Conservation (phyloP, 2,797 vertebrate genomes). For the Prunella strophiata region DNA sequence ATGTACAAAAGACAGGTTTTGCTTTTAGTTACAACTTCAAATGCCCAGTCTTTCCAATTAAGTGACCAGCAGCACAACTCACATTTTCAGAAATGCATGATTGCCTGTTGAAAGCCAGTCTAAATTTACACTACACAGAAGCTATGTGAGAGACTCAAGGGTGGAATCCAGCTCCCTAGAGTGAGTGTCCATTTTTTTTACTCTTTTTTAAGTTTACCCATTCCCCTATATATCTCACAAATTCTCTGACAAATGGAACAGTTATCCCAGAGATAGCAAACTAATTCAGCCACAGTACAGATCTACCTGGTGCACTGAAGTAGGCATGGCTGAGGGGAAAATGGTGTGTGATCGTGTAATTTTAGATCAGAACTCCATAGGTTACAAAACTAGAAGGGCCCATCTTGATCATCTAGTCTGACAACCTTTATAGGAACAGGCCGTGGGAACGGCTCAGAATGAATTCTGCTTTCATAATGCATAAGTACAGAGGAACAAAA, state of each 20-base stretch:
- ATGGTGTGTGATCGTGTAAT: neutral
- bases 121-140: neutral
- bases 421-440: slow-evolving; percentile 33
- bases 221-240: neutral
- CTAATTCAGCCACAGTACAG: neutral
- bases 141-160: neutral
- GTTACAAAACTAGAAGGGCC: slow-evolving; percentile 5
- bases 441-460: neutral
- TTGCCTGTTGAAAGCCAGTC: neutral
- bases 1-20: neutral
- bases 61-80: neutral
- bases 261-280: neutral
- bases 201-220: neutral
- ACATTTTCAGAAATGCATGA: neutral
- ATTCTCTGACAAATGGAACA: neutral
- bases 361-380: slow-evolving; percentile 38
- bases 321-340: slow-evolving; percentile 19
- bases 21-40: neutral
- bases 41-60: neutral
- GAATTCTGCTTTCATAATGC: slow-evolving; percentile 49
- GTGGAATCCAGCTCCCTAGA: neutral
- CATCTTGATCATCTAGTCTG: slow-evolving; percentile 58
- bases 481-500: slow-evolving; percentile 10
- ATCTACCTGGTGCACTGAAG: slow-evolving; percentile 25
- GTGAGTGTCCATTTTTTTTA: neutral